Evolutionary conservation across 2,888 invertebrate genomes (phyloP), one percentile per base, ranked within the genome.

Genomic region (Neoitamus cyanurus): DNA sequence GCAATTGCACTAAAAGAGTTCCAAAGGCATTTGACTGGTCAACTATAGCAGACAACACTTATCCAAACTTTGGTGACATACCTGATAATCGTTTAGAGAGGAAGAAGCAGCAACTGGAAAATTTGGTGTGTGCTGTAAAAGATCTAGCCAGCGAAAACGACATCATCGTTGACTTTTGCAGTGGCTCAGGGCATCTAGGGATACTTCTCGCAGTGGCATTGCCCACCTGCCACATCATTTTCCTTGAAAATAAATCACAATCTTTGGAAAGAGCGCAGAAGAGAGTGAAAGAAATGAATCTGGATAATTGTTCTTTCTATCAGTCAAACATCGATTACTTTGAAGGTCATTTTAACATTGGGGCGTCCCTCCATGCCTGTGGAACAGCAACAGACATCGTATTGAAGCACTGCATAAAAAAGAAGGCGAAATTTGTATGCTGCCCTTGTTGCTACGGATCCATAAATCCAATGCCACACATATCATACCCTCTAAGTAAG

Each of bases 391-490:
- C 97, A 1, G 99, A 99, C 91, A 93, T 98, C 86, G 98, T 98
- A 0, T 92, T 98, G 78, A 94, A 96, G 88, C 95, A 95, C 89
- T 98, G 98, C 90, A 93, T 96, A 13, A 92, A 93, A 73, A 94
- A 93, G 13, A 93, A 93, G 84, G 98, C 98, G 0, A 93, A 95
- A 86, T 98, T 98, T 92, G 95, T 98, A 0, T 93, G 97, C 83
- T 97, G 97, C 88, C 98, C 98, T 0, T 99, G 99, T 90, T 98
- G 98, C 90, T 98, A 98, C 91, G 98, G 98, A 1, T 95, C 95
- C 2, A 93, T 98, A 13, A 95, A 95, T 90, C 93, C 95, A 86
- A 97, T 97, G 88, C 95, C 96, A 87, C 94, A 95, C 87, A 92
- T 98, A 73, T 92, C 92, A 0, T 98, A 98, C 91, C 98, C 98